Percentiles rank a stretch among this genome's conserved stretches.
Conservation (phyloP, 30 jellyfish, hydroid and myxozoan genomes). For the Catostylus mosaicus region DNA sequence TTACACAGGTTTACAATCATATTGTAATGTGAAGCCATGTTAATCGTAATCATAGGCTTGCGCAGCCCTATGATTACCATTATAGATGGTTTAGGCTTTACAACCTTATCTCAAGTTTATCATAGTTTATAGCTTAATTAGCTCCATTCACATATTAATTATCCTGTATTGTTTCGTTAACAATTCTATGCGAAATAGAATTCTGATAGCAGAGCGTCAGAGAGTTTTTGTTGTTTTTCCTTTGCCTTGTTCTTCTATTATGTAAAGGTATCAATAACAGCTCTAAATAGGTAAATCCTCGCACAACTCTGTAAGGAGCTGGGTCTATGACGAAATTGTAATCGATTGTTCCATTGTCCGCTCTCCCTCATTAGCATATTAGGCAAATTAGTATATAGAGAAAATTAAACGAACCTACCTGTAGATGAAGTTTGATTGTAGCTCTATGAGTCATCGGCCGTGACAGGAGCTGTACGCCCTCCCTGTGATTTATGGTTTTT, state of each 20-base stretch:
- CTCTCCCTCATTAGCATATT: too few relatives aligned
- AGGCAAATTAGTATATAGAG: too few relatives aligned
- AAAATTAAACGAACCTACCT: constrained; percentile 53
- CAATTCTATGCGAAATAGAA: background rate
- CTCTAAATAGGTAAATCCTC: constrained; percentile 54
- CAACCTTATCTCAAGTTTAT: background rate
- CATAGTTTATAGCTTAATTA: background rate
- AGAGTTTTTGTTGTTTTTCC: background rate
- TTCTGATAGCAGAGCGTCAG: background rate
- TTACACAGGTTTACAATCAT: background rate
- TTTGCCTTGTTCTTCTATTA: background rate
- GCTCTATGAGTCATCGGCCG: constrained; percentile 60
- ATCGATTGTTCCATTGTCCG: too few relatives aligned
- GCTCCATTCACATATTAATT: background rate
- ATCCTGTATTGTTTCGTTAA: too few relatives aligned
- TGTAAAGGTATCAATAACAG: constrained; percentile 38
- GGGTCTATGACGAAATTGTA: constrained; percentile 51
- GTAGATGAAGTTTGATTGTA: constrained; percentile 44
- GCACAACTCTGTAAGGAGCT: constrained; percentile 53
- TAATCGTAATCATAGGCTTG: too few relatives aligned
- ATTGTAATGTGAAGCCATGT: background rate
- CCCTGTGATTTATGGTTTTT: constrained; percentile 7
- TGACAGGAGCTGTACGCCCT: constrained; percentile 31
- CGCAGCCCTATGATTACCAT: too few relatives aligned
- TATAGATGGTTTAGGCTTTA: too few relatives aligned